Base-by-base conservation (phyloP, 2,888 invertebrate species). In the Sicus ferrugineus region DNA sequence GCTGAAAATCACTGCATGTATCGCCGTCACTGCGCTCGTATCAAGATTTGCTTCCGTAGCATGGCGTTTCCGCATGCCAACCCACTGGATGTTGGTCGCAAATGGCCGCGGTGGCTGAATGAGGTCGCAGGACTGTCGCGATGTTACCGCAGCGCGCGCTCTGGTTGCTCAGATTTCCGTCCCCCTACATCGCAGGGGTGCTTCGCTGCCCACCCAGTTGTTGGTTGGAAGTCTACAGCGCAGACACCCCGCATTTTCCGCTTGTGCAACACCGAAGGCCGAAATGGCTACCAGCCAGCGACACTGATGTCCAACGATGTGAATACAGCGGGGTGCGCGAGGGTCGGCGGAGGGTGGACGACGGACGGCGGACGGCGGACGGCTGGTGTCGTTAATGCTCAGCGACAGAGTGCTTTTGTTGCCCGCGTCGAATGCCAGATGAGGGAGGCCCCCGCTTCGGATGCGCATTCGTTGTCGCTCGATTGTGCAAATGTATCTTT, bases 381-480 rank as follows among this genome's bases (percentile, higher is more conserved):
- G 38, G 38, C 38, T 61, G 38, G 38, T 42, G 38, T 38, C 61
- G 31, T 31, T 61, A 61, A 61, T 34, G 61, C 61, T 61, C 38
- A 23, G 11, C 21, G 26, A 2, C 61, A 61, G 42, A 38, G 56
- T 30, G n/a, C 26, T n/a, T 30, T 56, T 56, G 28, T 30, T 30
- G 56, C 6, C n/a, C 14, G 4, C 26, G 16, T 26, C 6, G 14
- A 19, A 54, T 54, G 52, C 26, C 26, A 54, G 52, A 54, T 54
- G 26, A 54, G 23, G 28, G 30, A 23, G 56, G 28, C 56, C n/a
- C 30, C 50, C 50, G 30, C 50, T 50, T 63, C 63, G 30, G 63
- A 63, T 63, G 63, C 63, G 63, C 63, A 63, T 63, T 63, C 63
- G 50, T 31, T 28, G 63, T 48, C 28, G 34, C n/a, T n/a, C n/a